phyloP scores from a whole-genome alignment of 2,888 invertebrate genomes.

The Thymelicus acteon region DNA sequence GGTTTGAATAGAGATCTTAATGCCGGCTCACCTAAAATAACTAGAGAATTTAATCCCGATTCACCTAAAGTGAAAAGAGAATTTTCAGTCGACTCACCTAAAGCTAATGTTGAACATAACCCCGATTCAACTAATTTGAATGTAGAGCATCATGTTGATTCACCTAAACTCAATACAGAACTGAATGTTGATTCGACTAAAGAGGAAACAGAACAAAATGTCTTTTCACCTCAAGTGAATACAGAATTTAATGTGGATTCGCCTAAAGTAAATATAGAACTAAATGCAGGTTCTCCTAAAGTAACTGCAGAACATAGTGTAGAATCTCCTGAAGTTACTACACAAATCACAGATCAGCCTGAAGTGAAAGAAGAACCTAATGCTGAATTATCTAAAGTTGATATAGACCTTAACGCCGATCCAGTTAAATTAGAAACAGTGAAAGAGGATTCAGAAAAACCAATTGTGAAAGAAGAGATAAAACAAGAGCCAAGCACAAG shows the following conservation, averaged over 20 bases:
- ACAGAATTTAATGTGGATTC: no score
- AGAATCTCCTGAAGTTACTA: not conserved
- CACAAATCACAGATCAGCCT: not conserved
- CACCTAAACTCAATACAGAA: conserved; percentile 48
- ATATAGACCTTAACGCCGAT: not conserved
- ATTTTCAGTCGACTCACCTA: not conserved
- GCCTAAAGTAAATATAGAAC: no score
- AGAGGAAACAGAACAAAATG: conserved; percentile 38
- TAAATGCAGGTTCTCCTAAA: not conserved
- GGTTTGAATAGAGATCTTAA: conserved; percentile 58
- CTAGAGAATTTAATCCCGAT: conserved; percentile 31
- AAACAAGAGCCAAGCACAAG: not conserved
- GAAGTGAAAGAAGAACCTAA: conserved; percentile 42
- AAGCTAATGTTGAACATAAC: not conserved
- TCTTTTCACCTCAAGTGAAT: not conserved
- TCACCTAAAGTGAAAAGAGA: not conserved
- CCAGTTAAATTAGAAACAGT: conserved; percentile 25
- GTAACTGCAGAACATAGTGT: not conserved
- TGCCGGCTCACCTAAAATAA: conserved; percentile 49
- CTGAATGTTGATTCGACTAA: conserved; percentile 50
- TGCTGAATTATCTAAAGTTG: not conserved
- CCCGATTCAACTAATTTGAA: not conserved
- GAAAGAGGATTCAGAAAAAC: conserved; percentile 45
- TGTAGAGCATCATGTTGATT: not conserved
- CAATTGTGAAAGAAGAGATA: not conserved